Percentiles rank a stretch among this genome's conserved stretches.
These are phyloP conservation scores for Rhincodon typus DNA, from an alignment of 2,797 vertebrate species.

Conservation along the genomic window DNA sequence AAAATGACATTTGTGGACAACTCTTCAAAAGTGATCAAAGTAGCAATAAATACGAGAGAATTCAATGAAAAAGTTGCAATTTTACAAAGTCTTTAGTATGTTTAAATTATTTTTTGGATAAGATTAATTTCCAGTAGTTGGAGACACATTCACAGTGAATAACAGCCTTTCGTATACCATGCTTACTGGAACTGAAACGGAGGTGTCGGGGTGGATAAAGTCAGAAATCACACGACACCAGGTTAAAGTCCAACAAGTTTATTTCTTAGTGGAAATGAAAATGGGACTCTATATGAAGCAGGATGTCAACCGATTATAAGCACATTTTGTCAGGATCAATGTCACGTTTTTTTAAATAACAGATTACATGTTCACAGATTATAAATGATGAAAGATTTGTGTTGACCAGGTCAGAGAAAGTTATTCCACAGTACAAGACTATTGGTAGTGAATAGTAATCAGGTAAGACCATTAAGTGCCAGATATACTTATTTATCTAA, in stretches of 20 bases:
- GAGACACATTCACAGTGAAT: neutral
- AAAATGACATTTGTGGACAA: no score
- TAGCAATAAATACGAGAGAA: neutral
- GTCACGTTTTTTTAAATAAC: neutral
- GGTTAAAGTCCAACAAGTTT: no score
- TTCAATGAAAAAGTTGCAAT: neutral
- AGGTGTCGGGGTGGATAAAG: no score
- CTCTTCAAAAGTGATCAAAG: neutral
- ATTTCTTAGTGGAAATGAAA: neutral
- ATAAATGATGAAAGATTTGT: neutral
- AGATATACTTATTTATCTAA: neutral
- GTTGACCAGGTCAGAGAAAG: neutral
- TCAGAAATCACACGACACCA: no score
- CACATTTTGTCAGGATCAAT: neutral
- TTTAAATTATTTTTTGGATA: neutral
- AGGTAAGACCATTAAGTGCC: neutral
- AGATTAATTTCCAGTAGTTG: neutral
- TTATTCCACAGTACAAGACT: neutral
- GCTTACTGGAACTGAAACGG: neutral
- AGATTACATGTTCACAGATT: neutral
- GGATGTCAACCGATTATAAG: neutral
- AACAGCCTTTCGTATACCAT: neutral
- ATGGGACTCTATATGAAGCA: neutral
- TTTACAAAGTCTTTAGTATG: neutral
- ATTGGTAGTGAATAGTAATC: neutral